Base-by-base conservation (phyloP, 2,113 vertebrate genomes). In the Morone saxatilis region DNA sequence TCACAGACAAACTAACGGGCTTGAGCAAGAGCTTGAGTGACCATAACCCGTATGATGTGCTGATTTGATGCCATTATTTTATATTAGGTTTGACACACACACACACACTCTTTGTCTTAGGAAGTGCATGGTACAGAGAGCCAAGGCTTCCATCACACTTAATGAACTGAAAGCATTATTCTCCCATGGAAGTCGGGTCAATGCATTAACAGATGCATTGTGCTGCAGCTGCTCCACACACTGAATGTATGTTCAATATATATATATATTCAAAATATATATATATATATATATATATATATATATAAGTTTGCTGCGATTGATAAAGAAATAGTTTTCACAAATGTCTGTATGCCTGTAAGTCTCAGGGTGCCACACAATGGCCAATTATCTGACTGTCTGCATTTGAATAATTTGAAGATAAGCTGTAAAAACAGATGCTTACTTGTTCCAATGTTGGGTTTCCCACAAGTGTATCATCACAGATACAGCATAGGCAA, bases 121-220 rank as follows among this genome's bases (percentile, higher is more conserved):
- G 68, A 82, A 75, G 71, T 85, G 61, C 75, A 82, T 74, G 75
- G 51, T 78, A 84, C 84, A 71, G 67, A 54, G 74, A 83, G 47
- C 60, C 54, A 78, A 25, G 22, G 71, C 70, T 75, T 84, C 75
- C 56, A 73, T 84, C 82, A 78, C n/a, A 36, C 65, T 75, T 74
- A 73, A 81, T 76, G 72, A 80, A 73, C 41, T 65, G 16, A 70
- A 57, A 41, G 62, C 71, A 60, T 83, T 75, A 83, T 76, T 87
- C 67, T 22, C 19, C 48, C 19, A 16, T 56, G 25, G 10, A 69
- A 7, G 51, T 22, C 50, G 0, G 6, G 38, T 70, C 63, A 59
- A 22, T 74, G 61, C 61, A 62, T 76, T 70, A 65, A 67, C 61
- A 57, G 50, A 81, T 57, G 31, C 69, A 65, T 47, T 54, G 74